Percentiles rank a stretch among this genome's conserved stretches.
Evolutionary conservation across 2,113 vertebrate species (phyloP).

Genomic region (Oncorhynchus masou): DNA sequence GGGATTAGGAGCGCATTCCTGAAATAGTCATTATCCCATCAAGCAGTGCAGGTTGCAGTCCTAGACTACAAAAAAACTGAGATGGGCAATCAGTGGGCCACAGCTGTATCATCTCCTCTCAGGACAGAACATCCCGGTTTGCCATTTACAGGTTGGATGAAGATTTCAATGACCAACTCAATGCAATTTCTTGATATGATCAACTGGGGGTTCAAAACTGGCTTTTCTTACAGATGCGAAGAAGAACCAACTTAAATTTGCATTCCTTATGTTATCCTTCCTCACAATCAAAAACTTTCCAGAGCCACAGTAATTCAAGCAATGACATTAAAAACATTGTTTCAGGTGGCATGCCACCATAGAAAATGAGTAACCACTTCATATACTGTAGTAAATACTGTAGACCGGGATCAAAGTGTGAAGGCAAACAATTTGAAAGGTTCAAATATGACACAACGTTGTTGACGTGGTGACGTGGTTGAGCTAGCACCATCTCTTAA

Average conservation of each 20-base stretch:
- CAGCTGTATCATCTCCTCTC: background rate
- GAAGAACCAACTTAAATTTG: background rate
- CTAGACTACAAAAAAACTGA: background rate
- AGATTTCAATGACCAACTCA: background rate
- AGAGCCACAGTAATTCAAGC: background rate
- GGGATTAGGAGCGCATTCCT: slow-evolving; percentile 32
- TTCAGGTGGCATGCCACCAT: background rate
- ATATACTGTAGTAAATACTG: background rate
- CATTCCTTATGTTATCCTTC: background rate
- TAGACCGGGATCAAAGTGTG: background rate
- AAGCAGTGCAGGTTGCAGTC: background rate
- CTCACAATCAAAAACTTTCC: background rate
- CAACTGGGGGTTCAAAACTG: too few species aligned
- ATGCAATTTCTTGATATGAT: background rate
- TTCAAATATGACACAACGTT: background rate
- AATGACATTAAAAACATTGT: background rate
- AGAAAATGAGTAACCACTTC: background rate
- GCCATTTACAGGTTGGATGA: background rate
- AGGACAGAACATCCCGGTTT: background rate
- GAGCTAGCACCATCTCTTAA: background rate
- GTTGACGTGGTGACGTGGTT: background rate
- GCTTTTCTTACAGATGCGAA: too few species aligned
- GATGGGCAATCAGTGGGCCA: background rate
- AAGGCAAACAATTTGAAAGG: background rate
- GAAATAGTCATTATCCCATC: slow-evolving; percentile 24